A percentile compares a stretch with the other conserved stretches of the same genome.
Conservation (phyloP, 2,113 vertebrate species). For the Onychorhynchus coronatus region DNA sequence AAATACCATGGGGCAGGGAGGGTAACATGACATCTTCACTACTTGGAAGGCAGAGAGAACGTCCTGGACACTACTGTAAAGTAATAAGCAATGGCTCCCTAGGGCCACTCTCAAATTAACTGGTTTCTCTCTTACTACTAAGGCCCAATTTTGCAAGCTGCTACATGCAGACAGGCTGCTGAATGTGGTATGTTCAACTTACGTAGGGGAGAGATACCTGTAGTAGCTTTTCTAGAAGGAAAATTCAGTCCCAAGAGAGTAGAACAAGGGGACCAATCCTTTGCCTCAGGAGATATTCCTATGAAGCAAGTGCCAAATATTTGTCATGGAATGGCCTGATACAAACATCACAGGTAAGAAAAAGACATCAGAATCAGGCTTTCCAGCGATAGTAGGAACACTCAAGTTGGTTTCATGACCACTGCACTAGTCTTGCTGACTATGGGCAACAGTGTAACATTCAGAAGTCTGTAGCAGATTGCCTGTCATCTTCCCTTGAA, state of each 20-base stretch:
- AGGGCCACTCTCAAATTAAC: background rate
- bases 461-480: background rate
- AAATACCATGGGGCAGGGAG: background rate
- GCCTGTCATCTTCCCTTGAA: background rate
- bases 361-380: background rate
- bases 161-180: background rate
- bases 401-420: background rate
- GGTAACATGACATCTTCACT: background rate
- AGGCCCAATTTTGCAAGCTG: background rate
- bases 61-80: background rate
- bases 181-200: background rate
- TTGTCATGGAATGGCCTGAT: background rate
- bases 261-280: background rate
- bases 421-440: background rate
- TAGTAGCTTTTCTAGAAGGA: background rate
- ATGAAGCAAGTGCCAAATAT: background rate
- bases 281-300: background rate
- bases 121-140: background rate
- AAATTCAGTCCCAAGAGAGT: background rate
- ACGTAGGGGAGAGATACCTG: background rate
- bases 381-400: background rate
- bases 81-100: background rate
- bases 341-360: background rate
- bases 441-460: background rate
- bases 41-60: conserved; percentile 2